phyloP scores from a whole-genome alignment of 37 sponge, comb jelly and placozoan species.

The Cliona cf. orientalis region DNA sequence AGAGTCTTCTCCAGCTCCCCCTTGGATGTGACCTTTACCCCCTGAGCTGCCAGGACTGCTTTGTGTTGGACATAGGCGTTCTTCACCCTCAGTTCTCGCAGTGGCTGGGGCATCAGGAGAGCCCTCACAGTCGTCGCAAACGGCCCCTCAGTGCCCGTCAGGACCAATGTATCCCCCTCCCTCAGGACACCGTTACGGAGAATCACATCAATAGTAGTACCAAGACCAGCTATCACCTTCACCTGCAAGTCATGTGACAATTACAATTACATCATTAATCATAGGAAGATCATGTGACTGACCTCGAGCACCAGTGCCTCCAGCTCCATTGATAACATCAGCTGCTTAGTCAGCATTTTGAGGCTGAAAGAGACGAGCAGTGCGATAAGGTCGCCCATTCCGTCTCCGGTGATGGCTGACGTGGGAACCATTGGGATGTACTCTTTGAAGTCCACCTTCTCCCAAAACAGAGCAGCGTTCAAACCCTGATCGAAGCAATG shows the following conservation, averaged over 20 bases:
- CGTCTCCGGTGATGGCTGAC: constrained; percentile 97
- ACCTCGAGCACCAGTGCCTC: constrained; percentile 97
- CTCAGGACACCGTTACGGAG: constrained; percentile 89
- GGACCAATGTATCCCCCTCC: constrained; percentile 95
- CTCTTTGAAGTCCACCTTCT: constrained; percentile 91
- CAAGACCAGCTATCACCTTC: constrained; percentile 95
- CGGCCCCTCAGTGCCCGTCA: constrained; percentile 91
- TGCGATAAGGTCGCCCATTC: constrained; percentile 98
- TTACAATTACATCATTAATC: not conserved
- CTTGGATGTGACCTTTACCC: constrained; percentile 85
- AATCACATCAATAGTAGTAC: constrained; percentile 96
- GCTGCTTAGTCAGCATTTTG: constrained; percentile 56
- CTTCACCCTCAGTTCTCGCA: constrained; percentile 95
- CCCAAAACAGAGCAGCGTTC: constrained; percentile 96
- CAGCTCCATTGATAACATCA: constrained; percentile 81
- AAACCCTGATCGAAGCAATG: constrained; percentile 69
- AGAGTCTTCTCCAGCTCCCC: constrained; percentile 90
- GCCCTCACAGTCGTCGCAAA: constrained; percentile 84
- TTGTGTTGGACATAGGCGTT: constrained; percentile 90
- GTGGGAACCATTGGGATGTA: constrained; percentile 91
- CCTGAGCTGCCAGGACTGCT: constrained; percentile 78
- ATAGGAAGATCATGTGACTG: not conserved
- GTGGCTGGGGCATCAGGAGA: constrained; percentile 96
- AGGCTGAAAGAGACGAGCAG: constrained; percentile 73
- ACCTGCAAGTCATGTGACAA: constrained; percentile 65